Conservation (phyloP, 2,797 vertebrate species). For the Garrulus glandarius region DNA sequence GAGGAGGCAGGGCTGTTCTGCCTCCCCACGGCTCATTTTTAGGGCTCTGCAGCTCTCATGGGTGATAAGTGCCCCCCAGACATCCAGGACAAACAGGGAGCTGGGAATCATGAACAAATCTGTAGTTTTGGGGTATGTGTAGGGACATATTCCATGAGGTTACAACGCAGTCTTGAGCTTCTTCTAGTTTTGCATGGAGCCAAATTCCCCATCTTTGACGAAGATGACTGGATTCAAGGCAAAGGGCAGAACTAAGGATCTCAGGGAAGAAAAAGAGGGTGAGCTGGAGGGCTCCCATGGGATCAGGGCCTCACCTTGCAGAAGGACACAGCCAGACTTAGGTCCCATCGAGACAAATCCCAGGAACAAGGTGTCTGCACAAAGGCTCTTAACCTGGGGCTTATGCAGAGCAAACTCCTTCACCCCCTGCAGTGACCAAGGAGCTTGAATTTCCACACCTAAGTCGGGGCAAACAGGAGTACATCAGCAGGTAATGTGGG, state of each 20-base stretch:
- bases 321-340: neutral
- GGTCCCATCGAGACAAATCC: neutral
- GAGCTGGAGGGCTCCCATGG: neutral
- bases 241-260: neutral
- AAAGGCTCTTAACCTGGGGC: neutral
- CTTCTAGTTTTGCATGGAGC: neutral
- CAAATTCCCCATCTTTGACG: neutral
- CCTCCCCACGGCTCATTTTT: neutral
- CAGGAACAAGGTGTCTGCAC: neutral
- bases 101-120: neutral
- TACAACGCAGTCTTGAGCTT: neutral
- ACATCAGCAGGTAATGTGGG: neutral
- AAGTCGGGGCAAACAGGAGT: neutral
- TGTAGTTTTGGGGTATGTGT: fast-evolving
- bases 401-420: neutral
- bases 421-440: neutral
- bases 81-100: neutral
- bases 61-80: neutral
- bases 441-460: neutral
- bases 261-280: neutral
- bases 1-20: neutral
- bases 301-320: neutral
- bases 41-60: neutral
- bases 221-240: neutral
- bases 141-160: neutral